These are phyloP conservation scores for Tamias sibiricus DNA, from an alignment of 2,113 vertebrate species.

Conservation along the genomic window DNA sequence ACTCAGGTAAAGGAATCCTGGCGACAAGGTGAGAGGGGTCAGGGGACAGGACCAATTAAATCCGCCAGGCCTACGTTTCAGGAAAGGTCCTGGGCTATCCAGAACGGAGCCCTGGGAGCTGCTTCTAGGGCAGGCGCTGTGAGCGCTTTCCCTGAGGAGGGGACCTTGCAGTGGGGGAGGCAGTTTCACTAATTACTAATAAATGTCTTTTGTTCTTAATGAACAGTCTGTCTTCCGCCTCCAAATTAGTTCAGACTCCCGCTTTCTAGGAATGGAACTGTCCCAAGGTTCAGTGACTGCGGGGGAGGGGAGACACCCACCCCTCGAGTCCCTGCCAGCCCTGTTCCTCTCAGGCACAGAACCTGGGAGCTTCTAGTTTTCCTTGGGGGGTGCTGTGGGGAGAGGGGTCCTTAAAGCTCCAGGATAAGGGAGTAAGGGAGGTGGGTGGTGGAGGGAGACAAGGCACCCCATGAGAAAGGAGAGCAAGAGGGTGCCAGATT, in stretches of 20 bases:
- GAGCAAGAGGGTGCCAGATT: neutral
- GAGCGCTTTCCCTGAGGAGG: neutral
- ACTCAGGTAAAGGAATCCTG: neutral
- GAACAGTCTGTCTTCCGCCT: slow-evolving; percentile 58
- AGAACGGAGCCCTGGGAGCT: neutral
- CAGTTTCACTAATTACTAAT: slow-evolving; percentile 63
- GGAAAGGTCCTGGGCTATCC: neutral
- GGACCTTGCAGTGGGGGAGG: neutral
- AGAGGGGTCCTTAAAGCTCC: neutral
- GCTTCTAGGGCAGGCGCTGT: neutral
- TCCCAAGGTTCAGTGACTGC: neutral
- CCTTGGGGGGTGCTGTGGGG: neutral
- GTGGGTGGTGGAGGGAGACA: neutral
- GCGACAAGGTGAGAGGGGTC: neutral
- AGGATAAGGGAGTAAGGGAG: neutral
- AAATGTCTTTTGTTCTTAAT: slow-evolving; percentile 68
- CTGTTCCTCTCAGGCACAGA: neutral
- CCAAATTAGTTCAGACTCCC: neutral
- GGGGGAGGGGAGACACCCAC: neutral
- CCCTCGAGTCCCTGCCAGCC: neutral
- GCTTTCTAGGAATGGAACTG: slow-evolving; percentile 51
- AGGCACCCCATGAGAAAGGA: neutral
- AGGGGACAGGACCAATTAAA: too few species aligned
- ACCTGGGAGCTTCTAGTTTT: neutral
- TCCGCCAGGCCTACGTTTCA: neutral